Conservation (phyloP, 2,113 vertebrate genomes). For the Sinocyclocheilus maitianheensis region DNA sequence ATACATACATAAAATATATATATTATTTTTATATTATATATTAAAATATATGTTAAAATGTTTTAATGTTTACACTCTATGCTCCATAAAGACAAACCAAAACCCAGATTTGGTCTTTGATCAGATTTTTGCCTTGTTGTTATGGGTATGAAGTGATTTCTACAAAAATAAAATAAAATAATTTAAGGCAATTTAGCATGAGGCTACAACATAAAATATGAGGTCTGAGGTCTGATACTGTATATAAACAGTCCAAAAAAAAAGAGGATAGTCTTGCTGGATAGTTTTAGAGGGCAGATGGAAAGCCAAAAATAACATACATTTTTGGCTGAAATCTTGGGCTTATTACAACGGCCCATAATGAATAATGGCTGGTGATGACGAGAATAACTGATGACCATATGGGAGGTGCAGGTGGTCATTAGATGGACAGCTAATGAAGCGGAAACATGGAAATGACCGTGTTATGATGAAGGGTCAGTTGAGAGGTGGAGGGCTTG, state of each 20-base stretch:
- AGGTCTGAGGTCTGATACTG: too few species aligned
- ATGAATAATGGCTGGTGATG: conserved; percentile 1
- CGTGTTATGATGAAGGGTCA: not conserved
- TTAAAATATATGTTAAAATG: too few species aligned
- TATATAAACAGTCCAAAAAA: not conserved
- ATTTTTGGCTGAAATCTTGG: not conserved
- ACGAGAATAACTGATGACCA: conserved; percentile 1
- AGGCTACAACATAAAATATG: not conserved
- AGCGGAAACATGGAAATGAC: conserved; percentile 31
- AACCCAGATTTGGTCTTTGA: too few species aligned
- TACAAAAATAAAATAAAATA: too few species aligned
- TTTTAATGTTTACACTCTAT: too few species aligned
- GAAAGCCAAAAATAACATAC: conserved; percentile 27
- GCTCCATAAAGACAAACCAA: too few species aligned
- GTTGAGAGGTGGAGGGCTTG: not conserved
- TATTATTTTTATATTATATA: too few species aligned
- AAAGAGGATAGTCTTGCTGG: not conserved
- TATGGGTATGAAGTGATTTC: too few species aligned
- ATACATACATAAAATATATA: too few species aligned
- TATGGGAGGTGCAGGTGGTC: conserved; percentile 32
- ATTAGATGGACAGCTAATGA: conserved; percentile 34
- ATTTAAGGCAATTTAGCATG: too few species aligned
- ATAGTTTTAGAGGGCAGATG: not conserved
- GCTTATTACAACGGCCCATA: conserved; percentile 1
- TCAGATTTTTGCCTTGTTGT: too few species aligned